phyloP scores from a whole-genome alignment of 2,888 invertebrate genomes.

The Hyppa rectilinea region DNA sequence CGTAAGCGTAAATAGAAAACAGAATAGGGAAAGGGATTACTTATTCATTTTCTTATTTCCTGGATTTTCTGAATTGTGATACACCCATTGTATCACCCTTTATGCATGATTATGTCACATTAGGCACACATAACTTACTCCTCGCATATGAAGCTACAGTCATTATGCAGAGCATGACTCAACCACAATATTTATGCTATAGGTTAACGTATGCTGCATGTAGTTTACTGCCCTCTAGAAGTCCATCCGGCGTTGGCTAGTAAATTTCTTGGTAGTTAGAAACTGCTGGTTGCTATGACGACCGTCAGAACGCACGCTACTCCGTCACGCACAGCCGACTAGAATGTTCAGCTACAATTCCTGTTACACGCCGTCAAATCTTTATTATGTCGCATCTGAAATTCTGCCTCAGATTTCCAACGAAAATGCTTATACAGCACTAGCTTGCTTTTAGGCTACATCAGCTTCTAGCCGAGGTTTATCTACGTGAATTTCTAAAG shows the following conservation, averaged over 20 bases:
- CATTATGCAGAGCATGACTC: conserved; percentile 35
- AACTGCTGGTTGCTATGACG: conserved; percentile 77
- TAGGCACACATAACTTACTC: conserved; percentile 24
- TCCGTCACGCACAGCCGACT: conserved; percentile 77
- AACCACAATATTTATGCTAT: conserved; percentile 29
- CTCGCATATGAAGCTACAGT: conserved; percentile 32
- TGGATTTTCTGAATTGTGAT: conserved; percentile 5
- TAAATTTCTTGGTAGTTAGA: conserved; percentile 70
- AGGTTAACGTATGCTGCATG: conserved; percentile 35
- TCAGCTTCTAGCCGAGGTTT: conserved; percentile 33
- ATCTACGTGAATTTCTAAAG: conserved; percentile 42
- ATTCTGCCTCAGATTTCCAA: conserved; percentile 33
- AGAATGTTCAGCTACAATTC: conserved; percentile 64
- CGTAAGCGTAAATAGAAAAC: not conserved
- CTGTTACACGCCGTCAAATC: conserved; percentile 64
- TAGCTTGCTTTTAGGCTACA: conserved; percentile 21
- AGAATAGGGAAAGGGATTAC: not conserved
- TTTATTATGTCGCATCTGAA: conserved; percentile 47
- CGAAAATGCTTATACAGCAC: conserved; percentile 12
- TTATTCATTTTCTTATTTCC: not conserved
- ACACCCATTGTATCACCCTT: conserved; percentile 24
- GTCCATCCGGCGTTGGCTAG: conserved; percentile 63
- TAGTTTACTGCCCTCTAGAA: conserved; percentile 64
- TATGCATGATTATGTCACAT: conserved; percentile 43
- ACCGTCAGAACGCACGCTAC: conserved; percentile 76